Conservation (phyloP, 2,888 invertebrate genomes). For the Phorcus lineatus region DNA sequence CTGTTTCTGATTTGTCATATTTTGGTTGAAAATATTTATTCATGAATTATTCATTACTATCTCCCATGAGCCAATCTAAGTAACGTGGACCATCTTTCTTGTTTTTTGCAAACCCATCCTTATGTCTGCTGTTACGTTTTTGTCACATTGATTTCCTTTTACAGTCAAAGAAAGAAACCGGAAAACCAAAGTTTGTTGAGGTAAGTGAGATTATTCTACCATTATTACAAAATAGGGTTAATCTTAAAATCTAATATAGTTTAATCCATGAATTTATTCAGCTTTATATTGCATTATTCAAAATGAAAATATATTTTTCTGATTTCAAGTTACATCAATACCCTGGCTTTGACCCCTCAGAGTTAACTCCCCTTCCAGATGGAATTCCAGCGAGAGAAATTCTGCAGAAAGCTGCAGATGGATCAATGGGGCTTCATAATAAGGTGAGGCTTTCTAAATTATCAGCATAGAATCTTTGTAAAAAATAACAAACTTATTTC, state of each 20-base stretch:
- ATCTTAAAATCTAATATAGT: too few species aligned
- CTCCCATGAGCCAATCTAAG: too few species aligned
- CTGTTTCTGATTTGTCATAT: too few species aligned
- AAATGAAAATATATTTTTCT: background rate
- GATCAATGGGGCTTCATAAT: slow-evolving; percentile 58
- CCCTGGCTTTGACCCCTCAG: slow-evolving; percentile 69
- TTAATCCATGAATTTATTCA: too few species aligned
- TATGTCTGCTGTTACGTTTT: background rate
- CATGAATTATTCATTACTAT: too few species aligned
- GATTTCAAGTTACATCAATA: slow-evolving; percentile 69
- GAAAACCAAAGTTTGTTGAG: slow-evolving; percentile 74
- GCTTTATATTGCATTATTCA: too few species aligned
- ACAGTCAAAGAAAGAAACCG: slow-evolving; percentile 64
- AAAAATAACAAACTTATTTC: too few species aligned
- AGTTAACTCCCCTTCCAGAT: slow-evolving; percentile 70
- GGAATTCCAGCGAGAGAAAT: slow-evolving; percentile 61
- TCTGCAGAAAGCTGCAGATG: slow-evolving; percentile 65
- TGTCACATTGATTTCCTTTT: slow-evolving; percentile 31
- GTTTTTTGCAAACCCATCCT: too few species aligned
- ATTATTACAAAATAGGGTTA: too few species aligned
- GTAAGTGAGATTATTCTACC: slow-evolving; percentile 49
- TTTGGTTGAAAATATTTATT: too few species aligned
- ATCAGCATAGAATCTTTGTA: background rate
- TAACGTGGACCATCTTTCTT: too few species aligned
- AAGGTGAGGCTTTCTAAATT: slow-evolving; percentile 46